These are phyloP conservation scores for Pteria penguin DNA, from an alignment of 2,888 invertebrate species.

Conservation along the genomic window DNA sequence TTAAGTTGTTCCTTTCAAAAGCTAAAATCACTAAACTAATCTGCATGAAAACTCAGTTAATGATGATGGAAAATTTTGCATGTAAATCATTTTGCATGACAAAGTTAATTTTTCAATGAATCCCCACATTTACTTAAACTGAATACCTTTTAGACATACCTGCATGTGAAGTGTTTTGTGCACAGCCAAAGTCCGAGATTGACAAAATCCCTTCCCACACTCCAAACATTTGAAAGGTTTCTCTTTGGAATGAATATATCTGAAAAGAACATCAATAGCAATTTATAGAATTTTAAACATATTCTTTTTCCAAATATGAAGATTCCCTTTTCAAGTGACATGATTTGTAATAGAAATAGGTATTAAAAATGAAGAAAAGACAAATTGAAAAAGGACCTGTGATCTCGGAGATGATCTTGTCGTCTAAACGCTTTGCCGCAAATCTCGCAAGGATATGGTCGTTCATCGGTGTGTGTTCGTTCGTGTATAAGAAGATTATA, in stretches of 20 bases:
- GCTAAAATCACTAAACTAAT: no score
- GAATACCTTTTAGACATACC: no score
- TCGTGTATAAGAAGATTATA: slow-evolving; percentile 98
- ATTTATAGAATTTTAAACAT: not conserved
- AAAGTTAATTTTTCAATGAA: no score
- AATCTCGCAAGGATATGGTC: slow-evolving; percentile 98
- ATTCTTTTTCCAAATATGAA: not conserved
- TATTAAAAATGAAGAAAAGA: no score
- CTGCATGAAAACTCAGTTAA: no score
- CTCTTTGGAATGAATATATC: slow-evolving; percentile 70
- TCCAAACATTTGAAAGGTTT: slow-evolving; percentile 69
- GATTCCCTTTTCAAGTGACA: not conserved
- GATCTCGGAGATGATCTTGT: slow-evolving; percentile 88
- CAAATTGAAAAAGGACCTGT: slow-evolving; percentile 78
- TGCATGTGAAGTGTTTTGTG: slow-evolving; percentile 63
- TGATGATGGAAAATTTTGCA: no score
- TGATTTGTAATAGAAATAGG: no score
- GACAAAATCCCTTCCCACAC: slow-evolving; percentile 71
- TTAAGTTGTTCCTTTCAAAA: no score
- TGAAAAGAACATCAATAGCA: slow-evolving; percentile 35
- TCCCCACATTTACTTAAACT: no score
- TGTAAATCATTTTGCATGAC: no score
- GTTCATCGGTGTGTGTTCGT: slow-evolving; percentile 97
- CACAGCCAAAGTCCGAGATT: slow-evolving; percentile 67
- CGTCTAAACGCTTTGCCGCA: slow-evolving; percentile 98